These are phyloP conservation scores for Schizotus pectinicornis DNA, from an alignment of 2,888 invertebrate species.

Conservation along the genomic window DNA sequence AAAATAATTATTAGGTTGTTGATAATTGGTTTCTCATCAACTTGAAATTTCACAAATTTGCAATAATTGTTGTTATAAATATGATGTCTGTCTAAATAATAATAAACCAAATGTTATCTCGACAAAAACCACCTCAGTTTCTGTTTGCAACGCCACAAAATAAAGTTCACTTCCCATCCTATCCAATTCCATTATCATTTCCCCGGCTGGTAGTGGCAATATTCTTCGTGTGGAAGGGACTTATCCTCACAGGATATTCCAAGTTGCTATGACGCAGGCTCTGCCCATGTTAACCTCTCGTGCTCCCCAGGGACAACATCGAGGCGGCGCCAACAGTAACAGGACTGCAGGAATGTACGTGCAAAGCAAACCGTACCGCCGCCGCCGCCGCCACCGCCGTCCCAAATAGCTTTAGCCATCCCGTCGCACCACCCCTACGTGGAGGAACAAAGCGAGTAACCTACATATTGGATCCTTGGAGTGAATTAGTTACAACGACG, in stretches of 20 bases:
- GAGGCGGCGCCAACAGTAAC: slow-evolving; percentile 34
- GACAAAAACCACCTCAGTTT: slow-evolving; percentile 18
- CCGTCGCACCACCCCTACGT: slow-evolving; percentile 7
- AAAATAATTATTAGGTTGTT: no score
- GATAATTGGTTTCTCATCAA: no score
- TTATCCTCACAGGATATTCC: slow-evolving; percentile 30
- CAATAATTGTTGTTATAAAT: no score
- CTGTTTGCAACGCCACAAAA: slow-evolving; percentile 27
- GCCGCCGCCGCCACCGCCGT: slow-evolving; percentile 3
- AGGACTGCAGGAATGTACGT: slow-evolving; percentile 32
- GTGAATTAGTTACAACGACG: slow-evolving; percentile 25
- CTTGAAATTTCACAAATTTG: no score
- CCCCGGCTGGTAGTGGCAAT: slow-evolving; percentile 25
- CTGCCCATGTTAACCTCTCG: slow-evolving; percentile 30
- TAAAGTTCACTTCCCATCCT: slow-evolving; percentile 28
- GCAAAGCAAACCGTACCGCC: slow-evolving; percentile 16
- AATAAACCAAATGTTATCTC: no score
- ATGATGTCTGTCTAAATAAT: no score
- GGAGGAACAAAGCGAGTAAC: slow-evolving; percentile 20
- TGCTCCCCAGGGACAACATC: slow-evolving; percentile 30
- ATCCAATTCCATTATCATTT: slow-evolving; percentile 32
- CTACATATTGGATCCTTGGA: slow-evolving; percentile 29
- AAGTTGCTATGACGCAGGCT: slow-evolving; percentile 27
- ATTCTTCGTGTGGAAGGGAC: slow-evolving; percentile 25
- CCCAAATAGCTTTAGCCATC: slow-evolving; percentile 9